Conservation (phyloP, 2,888 invertebrate species). For the Acleris holmiana region DNA sequence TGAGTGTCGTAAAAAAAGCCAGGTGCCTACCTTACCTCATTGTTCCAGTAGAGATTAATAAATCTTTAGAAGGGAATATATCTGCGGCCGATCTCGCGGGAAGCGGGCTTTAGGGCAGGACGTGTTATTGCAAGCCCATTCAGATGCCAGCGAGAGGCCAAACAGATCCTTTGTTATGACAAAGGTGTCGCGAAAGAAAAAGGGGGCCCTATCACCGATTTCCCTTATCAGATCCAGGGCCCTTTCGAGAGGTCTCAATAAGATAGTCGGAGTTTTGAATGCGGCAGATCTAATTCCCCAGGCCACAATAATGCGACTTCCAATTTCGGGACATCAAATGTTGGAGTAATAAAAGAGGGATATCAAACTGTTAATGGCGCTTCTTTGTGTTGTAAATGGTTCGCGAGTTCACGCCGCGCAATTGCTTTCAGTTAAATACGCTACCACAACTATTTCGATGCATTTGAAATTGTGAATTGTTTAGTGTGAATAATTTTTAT, state of each 20-base stretch:
- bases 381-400: conserved; percentile 48
- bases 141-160: conserved; percentile 81
- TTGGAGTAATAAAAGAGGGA: conserved; percentile 61
- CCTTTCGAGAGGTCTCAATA: conserved; percentile 83
- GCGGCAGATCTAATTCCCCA: conserved; percentile 80
- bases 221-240: conserved; percentile 82
- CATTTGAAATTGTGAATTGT: conserved; percentile 47
- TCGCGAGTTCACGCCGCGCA: conserved; percentile 44
- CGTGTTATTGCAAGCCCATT: conserved; percentile 83
- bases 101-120: conserved; percentile 76
- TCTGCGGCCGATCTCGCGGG: conserved; percentile 82
- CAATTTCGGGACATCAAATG: conserved; percentile 70
- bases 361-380: conserved; percentile 62
- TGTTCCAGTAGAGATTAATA: conserved; percentile 83
- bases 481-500: conserved; percentile 28
- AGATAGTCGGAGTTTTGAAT: conserved; percentile 78
- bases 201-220: conserved; percentile 82
- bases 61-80: conserved; percentile 80
- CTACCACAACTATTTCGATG: conserved; percentile 40
- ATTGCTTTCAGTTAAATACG: conserved; percentile 41
- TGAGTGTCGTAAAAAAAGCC: conserved; percentile 75
- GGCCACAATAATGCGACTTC: conserved; percentile 74
- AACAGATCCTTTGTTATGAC: conserved; percentile 83
- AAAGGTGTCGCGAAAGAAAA: conserved; percentile 84
- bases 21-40: conserved; percentile 81